A percentile compares a stretch with the other conserved stretches of the same genome.
Conservation (phyloP, 2,797 vertebrate species). For the Myotis daubentonii region DNA sequence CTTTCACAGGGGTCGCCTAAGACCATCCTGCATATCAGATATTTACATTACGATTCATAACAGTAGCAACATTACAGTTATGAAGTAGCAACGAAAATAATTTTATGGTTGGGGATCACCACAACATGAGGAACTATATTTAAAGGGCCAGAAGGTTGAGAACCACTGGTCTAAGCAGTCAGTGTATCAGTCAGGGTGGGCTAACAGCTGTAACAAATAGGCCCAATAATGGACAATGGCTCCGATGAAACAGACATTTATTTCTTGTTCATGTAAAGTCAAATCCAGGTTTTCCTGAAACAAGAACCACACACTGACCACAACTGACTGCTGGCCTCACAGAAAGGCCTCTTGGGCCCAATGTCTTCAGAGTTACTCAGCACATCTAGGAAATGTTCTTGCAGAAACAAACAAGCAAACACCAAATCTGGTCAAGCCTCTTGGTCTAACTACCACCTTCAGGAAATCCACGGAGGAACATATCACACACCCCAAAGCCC, state of each 20-base stretch:
- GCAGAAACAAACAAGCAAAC: neutral
- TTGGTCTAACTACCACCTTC: neutral
- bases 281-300: neutral
- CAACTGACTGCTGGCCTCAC: neutral
- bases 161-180: neutral
- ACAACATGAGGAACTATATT: too few species aligned
- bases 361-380: neutral
- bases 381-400: neutral
- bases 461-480: neutral
- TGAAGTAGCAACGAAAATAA: too few species aligned
- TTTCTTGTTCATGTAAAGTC: neutral
- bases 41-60: too few species aligned
- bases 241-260: neutral
- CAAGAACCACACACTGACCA: neutral
- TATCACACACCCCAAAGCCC: neutral
- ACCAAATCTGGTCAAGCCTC: neutral
- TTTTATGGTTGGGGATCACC: too few species aligned
- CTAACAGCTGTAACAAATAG: neutral
- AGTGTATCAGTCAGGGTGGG: neutral
- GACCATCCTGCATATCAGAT: too few species aligned
- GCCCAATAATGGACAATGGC: neutral
- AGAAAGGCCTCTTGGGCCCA: neutral
- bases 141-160: too few species aligned
- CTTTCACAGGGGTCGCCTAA: too few species aligned
- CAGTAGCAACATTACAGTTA: too few species aligned